phyloP scores from a whole-genome alignment of 2,113 vertebrate species.

The Ursus arctos region DNA sequence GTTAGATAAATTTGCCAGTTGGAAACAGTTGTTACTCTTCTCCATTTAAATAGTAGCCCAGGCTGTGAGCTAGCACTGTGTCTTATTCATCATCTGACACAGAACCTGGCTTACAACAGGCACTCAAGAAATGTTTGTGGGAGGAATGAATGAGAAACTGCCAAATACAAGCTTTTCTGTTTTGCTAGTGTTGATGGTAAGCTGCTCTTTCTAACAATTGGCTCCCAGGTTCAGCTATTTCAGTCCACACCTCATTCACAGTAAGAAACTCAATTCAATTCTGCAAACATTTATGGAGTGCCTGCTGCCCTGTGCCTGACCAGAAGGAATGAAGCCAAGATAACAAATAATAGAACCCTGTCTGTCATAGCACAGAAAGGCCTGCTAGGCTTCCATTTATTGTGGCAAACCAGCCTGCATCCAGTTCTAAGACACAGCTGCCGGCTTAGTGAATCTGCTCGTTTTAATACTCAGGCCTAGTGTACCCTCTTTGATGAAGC shows the following conservation, averaged over 20 bases:
- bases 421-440: conserved; percentile 60
- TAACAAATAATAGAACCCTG: conserved; percentile 61
- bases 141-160: conserved; percentile 59
- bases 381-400: conserved; percentile 45
- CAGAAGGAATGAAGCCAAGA: conserved; percentile 67
- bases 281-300: conserved; percentile 62
- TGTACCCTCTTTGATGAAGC: conserved; percentile 16
- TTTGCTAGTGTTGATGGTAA: conserved; percentile 48
- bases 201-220: conserved; percentile 50
- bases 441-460: conserved; percentile 23
- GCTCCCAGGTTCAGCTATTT: conserved; percentile 63
- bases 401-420: neutral
- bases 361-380: conserved; percentile 46
- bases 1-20: neutral
- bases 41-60: conserved; percentile 17
- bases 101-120: conserved; percentile 27
- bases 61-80: neutral
- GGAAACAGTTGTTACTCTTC: neutral
- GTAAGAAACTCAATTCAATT: conserved; percentile 54
- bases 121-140: conserved; percentile 41
- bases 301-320: conserved; percentile 41
- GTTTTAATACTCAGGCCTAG: conserved; percentile 29
- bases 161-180: conserved; percentile 50
- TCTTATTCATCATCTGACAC: conserved; percentile 21
- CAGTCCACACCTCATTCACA: conserved; percentile 59